phyloP scores from a whole-genome alignment of 2,797 vertebrate species.

The Distichodus sexfasciatus region DNA sequence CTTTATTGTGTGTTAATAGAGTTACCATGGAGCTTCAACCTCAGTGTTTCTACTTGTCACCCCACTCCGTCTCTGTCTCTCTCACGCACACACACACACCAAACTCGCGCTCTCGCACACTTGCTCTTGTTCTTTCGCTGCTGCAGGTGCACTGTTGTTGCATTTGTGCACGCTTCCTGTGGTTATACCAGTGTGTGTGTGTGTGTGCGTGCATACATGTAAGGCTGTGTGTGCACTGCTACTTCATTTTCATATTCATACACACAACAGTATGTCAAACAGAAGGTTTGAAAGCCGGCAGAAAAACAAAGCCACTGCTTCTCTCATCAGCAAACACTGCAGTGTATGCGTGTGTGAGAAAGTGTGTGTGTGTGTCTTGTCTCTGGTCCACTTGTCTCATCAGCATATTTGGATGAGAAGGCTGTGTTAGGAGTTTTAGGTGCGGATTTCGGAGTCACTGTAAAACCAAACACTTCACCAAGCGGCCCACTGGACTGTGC shows the following conservation, averaged over 20 bases:
- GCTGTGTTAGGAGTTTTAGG: background rate
- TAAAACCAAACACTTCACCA: conserved; percentile 1
- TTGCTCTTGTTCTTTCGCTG: background rate
- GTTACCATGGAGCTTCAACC: conserved; percentile 41
- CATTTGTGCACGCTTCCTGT: conserved; percentile 43
- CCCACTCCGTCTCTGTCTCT: conserved; percentile 20
- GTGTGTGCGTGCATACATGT: no score
- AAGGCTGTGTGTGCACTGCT: background rate
- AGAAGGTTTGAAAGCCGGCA: no score
- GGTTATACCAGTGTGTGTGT: conserved; percentile 11
- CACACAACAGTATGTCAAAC: no score
- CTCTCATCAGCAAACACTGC: background rate
- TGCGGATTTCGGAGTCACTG: conserved; percentile 23
- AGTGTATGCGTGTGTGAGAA: background rate
- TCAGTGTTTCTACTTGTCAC: conserved; percentile 16
- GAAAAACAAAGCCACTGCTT: background rate
- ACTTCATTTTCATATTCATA: background rate
- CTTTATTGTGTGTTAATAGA: conserved; percentile 48
- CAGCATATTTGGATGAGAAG: background rate
- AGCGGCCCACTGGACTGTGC: no score
- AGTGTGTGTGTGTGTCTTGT: conserved; percentile 5
- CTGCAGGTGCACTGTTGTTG: conserved; percentile 43
- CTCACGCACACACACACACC: background rate
- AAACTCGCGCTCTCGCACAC: background rate
- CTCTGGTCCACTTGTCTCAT: background rate